Evolutionary conservation across 2,113 vertebrate genomes (phyloP).

Genomic region (Equus quagga): DNA sequence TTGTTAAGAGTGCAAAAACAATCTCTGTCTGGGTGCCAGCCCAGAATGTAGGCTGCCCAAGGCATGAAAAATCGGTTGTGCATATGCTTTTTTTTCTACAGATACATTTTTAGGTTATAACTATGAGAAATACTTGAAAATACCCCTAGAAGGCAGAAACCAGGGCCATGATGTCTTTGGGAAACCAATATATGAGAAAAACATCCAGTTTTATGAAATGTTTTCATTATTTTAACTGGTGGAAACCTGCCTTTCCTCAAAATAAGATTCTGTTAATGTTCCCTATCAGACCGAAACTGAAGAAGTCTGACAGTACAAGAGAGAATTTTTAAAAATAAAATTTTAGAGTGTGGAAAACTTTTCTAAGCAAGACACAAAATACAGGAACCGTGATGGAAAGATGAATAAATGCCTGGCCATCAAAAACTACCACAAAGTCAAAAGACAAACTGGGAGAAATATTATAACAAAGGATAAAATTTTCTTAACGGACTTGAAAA

Average conservation of each 20-base stretch:
- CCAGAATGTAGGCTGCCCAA: neutral
- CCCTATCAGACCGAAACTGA: neutral
- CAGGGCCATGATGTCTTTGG: neutral
- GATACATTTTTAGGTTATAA: constrained; percentile 39
- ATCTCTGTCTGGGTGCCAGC: neutral
- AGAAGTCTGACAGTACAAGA: neutral
- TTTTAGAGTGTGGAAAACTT: neutral
- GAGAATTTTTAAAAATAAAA: neutral
- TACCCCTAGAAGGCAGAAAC: neutral
- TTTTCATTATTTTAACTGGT: constrained; percentile 40
- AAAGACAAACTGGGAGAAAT: neutral
- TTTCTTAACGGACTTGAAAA: neutral
- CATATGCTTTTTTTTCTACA: neutral
- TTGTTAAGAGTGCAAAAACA: constrained; percentile 65
- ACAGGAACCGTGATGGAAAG: neutral
- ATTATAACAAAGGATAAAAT: neutral
- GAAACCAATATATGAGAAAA: neutral
- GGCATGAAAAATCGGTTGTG: neutral
- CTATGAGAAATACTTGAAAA: constrained; percentile 42
- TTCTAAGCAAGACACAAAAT: neutral
- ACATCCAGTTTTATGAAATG: neutral
- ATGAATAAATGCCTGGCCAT: neutral
- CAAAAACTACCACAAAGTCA: neutral
- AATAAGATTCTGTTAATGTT: constrained; percentile 17
- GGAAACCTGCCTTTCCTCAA: neutral